Evolutionary conservation across 2,113 vertebrate genomes (phyloP), one percentile per base, ranked within the genome.

Genomic region (Hippocampus zosterae): DNA sequence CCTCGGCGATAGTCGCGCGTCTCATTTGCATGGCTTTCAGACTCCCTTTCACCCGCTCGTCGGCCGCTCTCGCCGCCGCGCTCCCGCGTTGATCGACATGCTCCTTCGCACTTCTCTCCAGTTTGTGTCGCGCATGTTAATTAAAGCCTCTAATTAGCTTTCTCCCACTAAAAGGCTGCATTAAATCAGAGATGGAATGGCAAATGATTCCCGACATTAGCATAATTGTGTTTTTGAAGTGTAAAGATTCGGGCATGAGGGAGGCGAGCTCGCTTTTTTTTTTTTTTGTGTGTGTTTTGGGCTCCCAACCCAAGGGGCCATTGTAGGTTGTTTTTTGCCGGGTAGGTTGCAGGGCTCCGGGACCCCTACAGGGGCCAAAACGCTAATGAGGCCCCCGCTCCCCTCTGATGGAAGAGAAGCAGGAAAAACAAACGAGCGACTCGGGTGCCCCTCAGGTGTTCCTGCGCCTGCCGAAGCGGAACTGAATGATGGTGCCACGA

Each of bases 221-320:
- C 90, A 90, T 91, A 91, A 91, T 91, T 87, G 90, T 91, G 87
- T 91, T 91, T 89, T 90, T 90, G 88, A 91, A 89, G 88, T 88
- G 85, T 85, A 87, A 88, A 91, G 87, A 88, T 85, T 85, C 46
- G 71, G 81, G 85, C 85, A 89, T 89, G 85, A 89, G 87, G 85
- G 84, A 89, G 76, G 77, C 81, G 70, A 73, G 80, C 71, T 29
- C 60, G 52, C 71, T 67, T 80, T 89, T 88, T 87, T 88, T 82
- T 88, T 87, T 83, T 83, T 76, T 70, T 89, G 84, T 90, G 81
- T 89, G 84, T 90, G 81, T 86, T 89, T 83, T 75, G 82, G 81
- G 72, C 70, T 72, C 25, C 0, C 46, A 46, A 74, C 82, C 75
- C 73, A 61, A 68, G 75, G 86, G 80, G 75, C 65, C 40, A 60